These are phyloP conservation scores for Heloderma charlesbogerti DNA, from an alignment of 2,113 vertebrate genomes.

Conservation along the genomic window DNA sequence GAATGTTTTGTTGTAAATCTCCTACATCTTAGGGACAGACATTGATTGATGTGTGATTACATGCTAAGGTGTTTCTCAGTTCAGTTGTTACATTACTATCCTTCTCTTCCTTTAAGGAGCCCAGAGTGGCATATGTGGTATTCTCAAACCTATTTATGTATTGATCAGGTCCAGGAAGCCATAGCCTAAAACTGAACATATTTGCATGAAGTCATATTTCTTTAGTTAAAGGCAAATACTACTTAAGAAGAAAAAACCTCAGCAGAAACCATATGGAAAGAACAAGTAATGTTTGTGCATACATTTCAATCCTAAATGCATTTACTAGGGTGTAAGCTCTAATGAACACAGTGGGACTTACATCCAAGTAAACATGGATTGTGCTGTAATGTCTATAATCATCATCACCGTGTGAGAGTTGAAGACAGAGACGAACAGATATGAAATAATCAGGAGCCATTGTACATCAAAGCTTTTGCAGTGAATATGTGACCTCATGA, in stretches of 20 bases:
- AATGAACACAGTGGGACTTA: background rate
- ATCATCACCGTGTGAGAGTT: background rate
- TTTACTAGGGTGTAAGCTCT: background rate
- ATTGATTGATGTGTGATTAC: background rate
- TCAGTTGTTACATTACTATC: background rate
- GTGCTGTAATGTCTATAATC: accelerated
- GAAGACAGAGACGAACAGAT: background rate
- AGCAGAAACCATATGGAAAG: background rate
- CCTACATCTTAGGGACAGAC: background rate
- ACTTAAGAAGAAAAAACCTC: background rate
- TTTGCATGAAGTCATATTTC: background rate
- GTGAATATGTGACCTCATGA: background rate
- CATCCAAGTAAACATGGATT: background rate
- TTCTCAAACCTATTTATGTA: background rate
- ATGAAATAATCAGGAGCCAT: background rate
- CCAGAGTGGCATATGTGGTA: background rate
- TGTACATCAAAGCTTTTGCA: background rate
- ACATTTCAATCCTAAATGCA: background rate
- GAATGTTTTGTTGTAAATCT: background rate
- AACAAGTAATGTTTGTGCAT: background rate
- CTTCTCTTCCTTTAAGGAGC: background rate
- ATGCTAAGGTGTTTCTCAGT: background rate
- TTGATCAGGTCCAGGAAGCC: background rate
- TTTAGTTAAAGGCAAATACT: background rate
- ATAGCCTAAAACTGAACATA: background rate